These are phyloP conservation scores for Nesidiocoris tenuis DNA, from an alignment of 2,888 invertebrate genomes.

Conservation along the genomic window DNA sequence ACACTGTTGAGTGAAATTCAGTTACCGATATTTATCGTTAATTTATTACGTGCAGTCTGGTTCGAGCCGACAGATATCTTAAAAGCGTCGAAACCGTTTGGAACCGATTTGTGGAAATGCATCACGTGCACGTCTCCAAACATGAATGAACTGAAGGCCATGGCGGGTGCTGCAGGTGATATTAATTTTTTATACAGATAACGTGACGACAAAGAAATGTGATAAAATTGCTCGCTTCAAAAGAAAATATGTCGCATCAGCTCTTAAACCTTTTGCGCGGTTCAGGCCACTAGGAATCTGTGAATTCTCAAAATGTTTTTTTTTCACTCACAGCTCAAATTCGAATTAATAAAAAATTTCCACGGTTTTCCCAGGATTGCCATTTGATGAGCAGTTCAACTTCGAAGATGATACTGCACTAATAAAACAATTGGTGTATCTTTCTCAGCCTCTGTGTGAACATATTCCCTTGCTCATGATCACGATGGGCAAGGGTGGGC, in stretches of 20 bases:
- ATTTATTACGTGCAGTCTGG: conserved; percentile 79
- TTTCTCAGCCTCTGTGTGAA: conserved; percentile 37
- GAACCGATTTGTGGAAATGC: conserved; percentile 56
- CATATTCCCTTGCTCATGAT: conserved; percentile 49
- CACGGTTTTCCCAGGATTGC: conserved; percentile 34
- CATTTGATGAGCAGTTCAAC: conserved; percentile 32
- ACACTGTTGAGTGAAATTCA: too few species aligned
- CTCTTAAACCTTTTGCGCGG: too few species aligned
- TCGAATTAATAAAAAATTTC: too few species aligned
- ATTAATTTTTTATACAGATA: not conserved
- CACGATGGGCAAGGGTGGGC: conserved; percentile 50
- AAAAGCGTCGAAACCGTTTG: conserved; percentile 72
- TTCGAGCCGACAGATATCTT: conserved; percentile 85
- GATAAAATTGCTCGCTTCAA: not conserved
- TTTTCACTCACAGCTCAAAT: too few species aligned
- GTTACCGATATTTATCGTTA: too few species aligned
- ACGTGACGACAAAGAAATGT: not conserved
- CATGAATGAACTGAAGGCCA: conserved; percentile 71
- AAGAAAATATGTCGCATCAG: too few species aligned
- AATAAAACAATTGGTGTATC: conserved; percentile 39
- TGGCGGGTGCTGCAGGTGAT: conserved; percentile 55
- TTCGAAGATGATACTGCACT: conserved; percentile 20
- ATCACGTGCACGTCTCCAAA: conserved; percentile 76
- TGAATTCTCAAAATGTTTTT: too few species aligned
- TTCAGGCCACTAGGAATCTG: too few species aligned